Evolutionary conservation across 2,888 invertebrate species (phyloP).

Genomic region (Podabrus alpinus): DNA sequence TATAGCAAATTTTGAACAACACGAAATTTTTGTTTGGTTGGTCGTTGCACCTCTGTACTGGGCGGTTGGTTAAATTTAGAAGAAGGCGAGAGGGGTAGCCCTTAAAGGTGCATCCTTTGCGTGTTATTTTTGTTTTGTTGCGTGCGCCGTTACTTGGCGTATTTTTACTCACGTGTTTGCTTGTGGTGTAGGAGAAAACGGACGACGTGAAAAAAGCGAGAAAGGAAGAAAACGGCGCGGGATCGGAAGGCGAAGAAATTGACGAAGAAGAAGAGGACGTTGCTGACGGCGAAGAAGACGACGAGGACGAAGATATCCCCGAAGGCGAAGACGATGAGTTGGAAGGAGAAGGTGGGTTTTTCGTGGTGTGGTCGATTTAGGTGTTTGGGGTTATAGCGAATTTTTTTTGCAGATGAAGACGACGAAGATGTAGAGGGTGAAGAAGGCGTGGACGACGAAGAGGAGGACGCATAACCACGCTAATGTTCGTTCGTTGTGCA

Average conservation of each 20-base stretch:
- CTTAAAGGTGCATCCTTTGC: neutral
- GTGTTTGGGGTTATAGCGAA: constrained; percentile 9
- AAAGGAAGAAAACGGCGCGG: constrained; percentile 79
- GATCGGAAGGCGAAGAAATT: constrained; percentile 63
- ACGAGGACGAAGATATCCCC: constrained; percentile 55
- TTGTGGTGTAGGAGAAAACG: constrained; percentile 65
- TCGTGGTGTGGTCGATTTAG: neutral
- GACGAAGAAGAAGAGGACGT: constrained; percentile 66
- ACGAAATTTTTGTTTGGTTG: neutral
- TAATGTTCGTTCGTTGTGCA: constrained; percentile 43
- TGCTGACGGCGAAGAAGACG: constrained; percentile 53
- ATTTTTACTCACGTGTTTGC: constrained; percentile 6
- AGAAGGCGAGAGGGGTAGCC: neutral
- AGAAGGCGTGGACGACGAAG: constrained; percentile 54
- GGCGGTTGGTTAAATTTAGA: neutral
- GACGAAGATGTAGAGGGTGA: constrained; percentile 55
- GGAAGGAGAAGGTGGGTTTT: constrained; percentile 53
- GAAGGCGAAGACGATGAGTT: constrained; percentile 56
- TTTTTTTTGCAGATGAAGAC: constrained; percentile 50
- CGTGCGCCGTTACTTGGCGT: neutral
- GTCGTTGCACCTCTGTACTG: neutral
- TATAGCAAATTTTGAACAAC: neutral
- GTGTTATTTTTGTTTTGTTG: neutral
- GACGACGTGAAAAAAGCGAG: constrained; percentile 79
- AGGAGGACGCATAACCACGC: constrained; percentile 56